Evolutionary conservation across 2,797 vertebrate species (phyloP).

Genomic region (Euphonia xanthogaster): DNA sequence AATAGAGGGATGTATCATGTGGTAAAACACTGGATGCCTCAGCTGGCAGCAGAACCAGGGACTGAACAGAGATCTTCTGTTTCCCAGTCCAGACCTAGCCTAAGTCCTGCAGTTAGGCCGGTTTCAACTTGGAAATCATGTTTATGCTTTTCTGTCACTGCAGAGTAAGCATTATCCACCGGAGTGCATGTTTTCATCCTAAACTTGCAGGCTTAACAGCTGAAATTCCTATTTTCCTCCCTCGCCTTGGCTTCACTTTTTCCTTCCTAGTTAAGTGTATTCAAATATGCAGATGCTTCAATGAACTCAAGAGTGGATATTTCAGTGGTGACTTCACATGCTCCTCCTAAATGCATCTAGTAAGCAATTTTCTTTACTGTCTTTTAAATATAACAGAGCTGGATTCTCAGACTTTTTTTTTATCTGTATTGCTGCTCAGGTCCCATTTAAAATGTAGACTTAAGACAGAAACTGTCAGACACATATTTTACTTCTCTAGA

Average conservation of each 20-base stretch:
- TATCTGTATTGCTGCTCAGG: neutral
- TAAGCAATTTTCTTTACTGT: neutral
- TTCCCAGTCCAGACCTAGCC: neutral
- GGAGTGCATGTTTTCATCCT: neutral
- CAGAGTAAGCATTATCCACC: neutral
- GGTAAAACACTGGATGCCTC: neutral
- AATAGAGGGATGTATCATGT: neutral
- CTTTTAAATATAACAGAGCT: conserved; percentile 14
- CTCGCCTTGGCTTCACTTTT: neutral
- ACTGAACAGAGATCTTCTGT: neutral
- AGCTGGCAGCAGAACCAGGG: neutral
- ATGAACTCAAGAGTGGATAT: neutral
- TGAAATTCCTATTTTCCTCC: neutral
- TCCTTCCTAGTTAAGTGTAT: neutral
- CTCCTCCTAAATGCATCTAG: neutral
- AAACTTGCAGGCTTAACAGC: neutral
- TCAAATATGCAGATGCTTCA: conserved; percentile 18
- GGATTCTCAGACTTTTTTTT: neutral
- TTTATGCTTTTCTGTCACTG: neutral
- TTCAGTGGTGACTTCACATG: neutral
- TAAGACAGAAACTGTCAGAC: neutral
- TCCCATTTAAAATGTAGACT: neutral
- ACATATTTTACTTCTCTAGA: neutral
- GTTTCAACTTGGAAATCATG: neutral
- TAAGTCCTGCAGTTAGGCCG: neutral